Percentiles rank a stretch among this genome's conserved stretches.
Conservation (phyloP, 2,797 vertebrate genomes). For the Sus cebifrons region DNA sequence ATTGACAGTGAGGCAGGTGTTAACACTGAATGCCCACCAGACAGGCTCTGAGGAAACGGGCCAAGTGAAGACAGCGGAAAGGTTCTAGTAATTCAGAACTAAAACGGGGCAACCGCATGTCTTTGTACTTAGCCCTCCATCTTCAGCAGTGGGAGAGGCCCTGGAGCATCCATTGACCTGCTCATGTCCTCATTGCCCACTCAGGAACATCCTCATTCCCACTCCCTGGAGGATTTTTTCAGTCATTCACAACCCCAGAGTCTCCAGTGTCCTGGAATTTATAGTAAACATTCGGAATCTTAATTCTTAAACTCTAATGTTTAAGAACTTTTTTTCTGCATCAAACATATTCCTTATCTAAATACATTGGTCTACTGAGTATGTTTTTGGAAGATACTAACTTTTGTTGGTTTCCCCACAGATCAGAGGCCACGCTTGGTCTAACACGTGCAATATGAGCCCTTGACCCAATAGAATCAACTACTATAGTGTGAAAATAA, state of each 20-base stretch:
- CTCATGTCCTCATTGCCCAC: background rate
- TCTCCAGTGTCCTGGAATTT: slow-evolving; percentile 22
- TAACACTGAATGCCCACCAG: background rate
- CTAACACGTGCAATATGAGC: background rate
- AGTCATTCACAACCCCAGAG: background rate
- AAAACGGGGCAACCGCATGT: too few species aligned
- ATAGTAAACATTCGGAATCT: slow-evolving; percentile 24
- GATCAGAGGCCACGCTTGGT: background rate
- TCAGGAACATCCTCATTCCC: background rate
- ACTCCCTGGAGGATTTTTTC: background rate
- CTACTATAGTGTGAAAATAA: background rate
- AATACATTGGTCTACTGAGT: background rate
- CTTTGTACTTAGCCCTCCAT: background rate
- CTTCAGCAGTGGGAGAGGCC: background rate
- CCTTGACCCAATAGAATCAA: background rate
- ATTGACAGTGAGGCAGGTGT: background rate
- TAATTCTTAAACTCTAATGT: background rate
- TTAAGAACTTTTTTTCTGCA: slow-evolving; percentile 50
- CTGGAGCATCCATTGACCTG: background rate
- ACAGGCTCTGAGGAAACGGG: background rate
- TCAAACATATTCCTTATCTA: background rate
- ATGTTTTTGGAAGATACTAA: background rate
- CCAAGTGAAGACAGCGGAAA: background rate
- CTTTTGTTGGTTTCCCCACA: slow-evolving; percentile 21
- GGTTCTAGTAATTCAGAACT: background rate